phyloP scores from a whole-genome alignment of 2,113 vertebrate species.

The Heptranchias perlo region DNA sequence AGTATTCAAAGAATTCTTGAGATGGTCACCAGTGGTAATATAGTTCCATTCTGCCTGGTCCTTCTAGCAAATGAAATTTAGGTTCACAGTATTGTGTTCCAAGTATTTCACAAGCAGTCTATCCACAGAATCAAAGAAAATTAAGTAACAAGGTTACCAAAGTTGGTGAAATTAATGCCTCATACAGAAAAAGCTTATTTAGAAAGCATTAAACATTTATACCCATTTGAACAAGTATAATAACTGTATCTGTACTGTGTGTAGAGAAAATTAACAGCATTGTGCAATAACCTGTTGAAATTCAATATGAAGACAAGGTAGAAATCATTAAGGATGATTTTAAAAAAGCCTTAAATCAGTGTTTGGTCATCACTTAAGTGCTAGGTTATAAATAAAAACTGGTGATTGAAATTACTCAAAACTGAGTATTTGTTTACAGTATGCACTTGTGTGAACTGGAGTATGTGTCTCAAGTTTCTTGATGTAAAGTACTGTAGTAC shows the following conservation, averaged over 20 bases:
- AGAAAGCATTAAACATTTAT: background rate
- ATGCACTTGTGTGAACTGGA: background rate
- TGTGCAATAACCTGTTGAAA: slow-evolving; percentile 20
- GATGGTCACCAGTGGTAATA: background rate
- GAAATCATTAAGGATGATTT: background rate
- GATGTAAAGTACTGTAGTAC: background rate
- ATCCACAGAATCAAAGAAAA: background rate
- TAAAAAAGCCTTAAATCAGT: background rate
- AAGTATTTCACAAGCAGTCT: background rate
- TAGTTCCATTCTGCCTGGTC: background rate
- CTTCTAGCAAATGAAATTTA: background rate
- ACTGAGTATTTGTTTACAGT: background rate
- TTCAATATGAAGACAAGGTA: background rate
- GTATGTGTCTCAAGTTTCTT: background rate
- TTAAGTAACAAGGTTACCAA: background rate
- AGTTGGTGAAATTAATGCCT: background rate
- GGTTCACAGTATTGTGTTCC: background rate
- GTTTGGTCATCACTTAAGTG: background rate
- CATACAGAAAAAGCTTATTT: background rate
- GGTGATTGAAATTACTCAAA: background rate
- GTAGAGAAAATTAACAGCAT: background rate
- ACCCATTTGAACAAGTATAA: background rate
- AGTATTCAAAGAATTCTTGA: background rate
- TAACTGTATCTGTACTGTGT: too few species aligned
- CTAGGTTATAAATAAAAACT: background rate